phyloP scores from a whole-genome alignment of 2,797 vertebrate species.

The Protosalanx chinensis region DNA sequence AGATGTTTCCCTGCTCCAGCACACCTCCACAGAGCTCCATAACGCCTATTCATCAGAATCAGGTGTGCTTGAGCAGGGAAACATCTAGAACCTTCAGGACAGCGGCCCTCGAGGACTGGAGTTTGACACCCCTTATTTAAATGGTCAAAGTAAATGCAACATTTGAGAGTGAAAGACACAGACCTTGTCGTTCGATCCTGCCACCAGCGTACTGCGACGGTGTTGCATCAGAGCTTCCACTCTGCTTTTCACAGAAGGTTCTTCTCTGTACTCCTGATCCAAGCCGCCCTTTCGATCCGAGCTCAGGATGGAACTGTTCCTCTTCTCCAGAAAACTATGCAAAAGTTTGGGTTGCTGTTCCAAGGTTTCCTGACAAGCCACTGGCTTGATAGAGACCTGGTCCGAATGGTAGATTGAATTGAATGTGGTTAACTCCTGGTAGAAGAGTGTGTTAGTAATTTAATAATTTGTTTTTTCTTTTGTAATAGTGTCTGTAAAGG shows the following conservation, averaged over 20 bases:
- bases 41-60: no score
- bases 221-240: conserved; percentile 48
- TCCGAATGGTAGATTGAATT: not conserved
- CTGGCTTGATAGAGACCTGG: not conserved
- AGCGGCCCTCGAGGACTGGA: no score
- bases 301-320: not conserved
- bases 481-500: not conserved
- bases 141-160: no score
- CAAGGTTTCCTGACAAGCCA: conserved; percentile 4
- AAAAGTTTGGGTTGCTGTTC: not conserved
- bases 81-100: no score
- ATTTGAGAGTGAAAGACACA: no score
- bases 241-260: conserved; percentile 58
- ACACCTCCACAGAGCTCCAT: no score
- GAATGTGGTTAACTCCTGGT: not conserved
- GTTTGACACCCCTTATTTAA: no score
- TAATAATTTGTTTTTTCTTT: not conserved
- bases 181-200: no score
- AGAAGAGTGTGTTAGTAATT: not conserved
- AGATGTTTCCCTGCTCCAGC: no score
- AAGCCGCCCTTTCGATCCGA: not conserved
- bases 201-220: conserved; percentile 1
- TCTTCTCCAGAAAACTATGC: not conserved
- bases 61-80: no score
- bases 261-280: conserved; percentile 2